Conservation (phyloP, 2,113 vertebrate species). For the Pseudorasbora parva region DNA sequence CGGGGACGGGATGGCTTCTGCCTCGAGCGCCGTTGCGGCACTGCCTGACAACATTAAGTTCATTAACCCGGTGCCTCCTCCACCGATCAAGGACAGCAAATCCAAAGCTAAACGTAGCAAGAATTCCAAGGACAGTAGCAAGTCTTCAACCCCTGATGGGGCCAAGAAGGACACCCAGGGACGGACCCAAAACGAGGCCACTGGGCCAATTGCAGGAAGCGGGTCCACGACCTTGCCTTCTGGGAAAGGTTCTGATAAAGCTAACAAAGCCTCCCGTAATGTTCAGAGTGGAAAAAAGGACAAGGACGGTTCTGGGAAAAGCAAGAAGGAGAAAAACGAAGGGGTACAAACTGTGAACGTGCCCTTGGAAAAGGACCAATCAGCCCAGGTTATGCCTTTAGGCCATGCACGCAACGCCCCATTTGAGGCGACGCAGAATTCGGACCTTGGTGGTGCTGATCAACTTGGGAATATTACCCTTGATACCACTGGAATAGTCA, state of each 20-base stretch:
- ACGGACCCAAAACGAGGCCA: slow-evolving; percentile 84
- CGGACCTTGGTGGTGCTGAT: slow-evolving; percentile 85
- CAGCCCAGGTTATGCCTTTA: slow-evolving; percentile 79
- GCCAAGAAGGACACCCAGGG: slow-evolving; percentile 91
- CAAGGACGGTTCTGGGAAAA: slow-evolving; percentile 92
- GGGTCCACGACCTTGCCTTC: slow-evolving; percentile 75
- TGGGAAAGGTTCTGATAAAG: slow-evolving; percentile 89
- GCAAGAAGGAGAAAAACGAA: slow-evolving; percentile 95
- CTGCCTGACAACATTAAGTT: slow-evolving; percentile 98
- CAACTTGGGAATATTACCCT: slow-evolving; percentile 96
- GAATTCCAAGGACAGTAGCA: slow-evolving; percentile 95
- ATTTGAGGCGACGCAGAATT: slow-evolving; percentile 86
- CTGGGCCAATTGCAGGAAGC: slow-evolving; percentile 71
- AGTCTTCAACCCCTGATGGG: slow-evolving; percentile 86
- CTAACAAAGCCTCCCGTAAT: slow-evolving; percentile 87
- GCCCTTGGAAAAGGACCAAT: slow-evolving; percentile 84
- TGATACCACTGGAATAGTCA: slow-evolving; percentile 90
- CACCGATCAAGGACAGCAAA: slow-evolving; percentile 97
- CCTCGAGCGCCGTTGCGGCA: slow-evolving; percentile 92
- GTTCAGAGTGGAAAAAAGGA: slow-evolving; percentile 91
- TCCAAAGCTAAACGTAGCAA: slow-evolving; percentile 98
- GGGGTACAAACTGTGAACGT: slow-evolving; percentile 77
- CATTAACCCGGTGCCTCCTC: slow-evolving; percentile 93
- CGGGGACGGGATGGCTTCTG: slow-evolving; percentile 85
- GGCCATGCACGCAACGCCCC: slow-evolving; percentile 86